Conservation (phyloP, 2,797 vertebrate genomes). For the Cirrhinus molitorella region DNA sequence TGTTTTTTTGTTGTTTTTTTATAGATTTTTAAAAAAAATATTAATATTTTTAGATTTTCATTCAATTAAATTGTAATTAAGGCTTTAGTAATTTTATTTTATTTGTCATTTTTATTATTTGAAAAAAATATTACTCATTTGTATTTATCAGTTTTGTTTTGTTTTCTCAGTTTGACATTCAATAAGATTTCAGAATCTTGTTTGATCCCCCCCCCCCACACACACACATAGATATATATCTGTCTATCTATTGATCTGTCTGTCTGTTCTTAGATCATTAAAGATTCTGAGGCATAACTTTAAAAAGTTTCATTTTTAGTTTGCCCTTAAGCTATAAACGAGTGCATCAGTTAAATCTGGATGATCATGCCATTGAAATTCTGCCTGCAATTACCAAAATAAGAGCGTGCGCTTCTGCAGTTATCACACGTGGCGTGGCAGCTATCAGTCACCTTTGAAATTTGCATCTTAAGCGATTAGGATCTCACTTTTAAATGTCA, state of each 20-base stretch:
- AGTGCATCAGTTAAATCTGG: not conserved
- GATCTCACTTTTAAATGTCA: constrained; percentile 43
- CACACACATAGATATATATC: too few relatives aligned
- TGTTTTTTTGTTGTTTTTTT: too few relatives aligned
- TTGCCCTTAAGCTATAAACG: not conserved
- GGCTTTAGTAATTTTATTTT: too few relatives aligned
- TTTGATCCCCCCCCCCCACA: too few relatives aligned
- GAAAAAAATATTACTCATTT: too few relatives aligned
- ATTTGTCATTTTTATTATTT: too few relatives aligned
- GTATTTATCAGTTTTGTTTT: too few relatives aligned
- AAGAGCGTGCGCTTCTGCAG: not conserved
- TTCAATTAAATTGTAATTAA: too few relatives aligned
- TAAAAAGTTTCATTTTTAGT: not conserved
- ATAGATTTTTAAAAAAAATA: too few relatives aligned
- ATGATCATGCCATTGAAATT: constrained; percentile 42
- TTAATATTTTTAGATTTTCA: too few relatives aligned
- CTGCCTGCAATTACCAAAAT: not conserved
- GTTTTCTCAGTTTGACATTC: too few relatives aligned
- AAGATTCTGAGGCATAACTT: not conserved
- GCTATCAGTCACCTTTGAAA: constrained; percentile 38
- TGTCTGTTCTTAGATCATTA: not conserved
- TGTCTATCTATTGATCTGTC: not conserved
- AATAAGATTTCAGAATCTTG: too few relatives aligned
- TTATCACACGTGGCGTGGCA: not conserved
- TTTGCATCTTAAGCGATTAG: constrained; percentile 18